Percentiles rank a stretch among this genome's conserved stretches.
Conservation (phyloP, 2,888 invertebrate species). For the Abscondita cerata region DNA sequence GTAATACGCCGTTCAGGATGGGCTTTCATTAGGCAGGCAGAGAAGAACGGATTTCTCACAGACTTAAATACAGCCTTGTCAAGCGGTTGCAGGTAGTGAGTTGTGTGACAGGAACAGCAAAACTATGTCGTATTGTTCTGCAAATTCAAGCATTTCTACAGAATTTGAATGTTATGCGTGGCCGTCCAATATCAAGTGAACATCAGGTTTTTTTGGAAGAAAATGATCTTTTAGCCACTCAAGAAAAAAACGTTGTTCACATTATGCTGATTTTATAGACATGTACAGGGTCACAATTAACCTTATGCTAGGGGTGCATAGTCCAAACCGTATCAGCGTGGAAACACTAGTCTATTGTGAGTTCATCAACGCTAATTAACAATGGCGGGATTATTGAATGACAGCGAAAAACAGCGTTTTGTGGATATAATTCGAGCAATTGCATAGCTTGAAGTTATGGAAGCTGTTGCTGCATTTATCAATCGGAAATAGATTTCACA, state of each 20-base stretch:
- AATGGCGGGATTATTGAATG: no score
- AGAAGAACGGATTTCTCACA: neutral
- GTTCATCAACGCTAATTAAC: no score
- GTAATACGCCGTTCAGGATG: neutral
- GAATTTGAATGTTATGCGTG: neutral
- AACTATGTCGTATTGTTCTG: no score
- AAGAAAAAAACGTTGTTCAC: neutral
- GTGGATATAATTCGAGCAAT: no score
- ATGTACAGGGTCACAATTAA: no score
- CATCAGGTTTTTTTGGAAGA: neutral
- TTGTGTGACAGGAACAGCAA: neutral
- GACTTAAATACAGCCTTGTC: neutral
- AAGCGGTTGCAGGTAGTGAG: neutral
- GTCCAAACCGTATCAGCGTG: no score
- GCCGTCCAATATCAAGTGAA: neutral
- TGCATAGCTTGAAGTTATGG: no score
- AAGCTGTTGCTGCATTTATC: no score
- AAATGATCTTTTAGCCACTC: neutral
- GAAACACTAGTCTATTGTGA: no score
- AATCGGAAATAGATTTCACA: no score
- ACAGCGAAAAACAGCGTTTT: no score
- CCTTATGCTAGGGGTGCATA: no score
- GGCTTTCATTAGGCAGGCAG: neutral
- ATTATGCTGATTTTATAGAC: neutral
- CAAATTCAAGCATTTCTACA: neutral